Percentiles rank a stretch among this genome's conserved stretches.
Evolutionary conservation across 2,888 invertebrate genomes (phyloP).

Genomic region (Synergus itoensis): DNA sequence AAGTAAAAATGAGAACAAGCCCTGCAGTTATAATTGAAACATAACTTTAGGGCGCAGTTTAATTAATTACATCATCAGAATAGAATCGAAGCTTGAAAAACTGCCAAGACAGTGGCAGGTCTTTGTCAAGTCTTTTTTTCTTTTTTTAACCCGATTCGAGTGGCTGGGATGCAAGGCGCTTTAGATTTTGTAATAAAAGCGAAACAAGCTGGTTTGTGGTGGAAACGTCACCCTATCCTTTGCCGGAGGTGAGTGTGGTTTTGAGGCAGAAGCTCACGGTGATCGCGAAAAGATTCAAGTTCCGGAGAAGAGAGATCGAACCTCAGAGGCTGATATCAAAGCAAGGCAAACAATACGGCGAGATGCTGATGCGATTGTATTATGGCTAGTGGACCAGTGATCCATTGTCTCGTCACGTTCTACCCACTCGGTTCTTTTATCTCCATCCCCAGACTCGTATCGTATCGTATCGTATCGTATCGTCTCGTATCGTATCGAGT

Average conservation of each 20-base stretch:
- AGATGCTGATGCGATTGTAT: constrained; percentile 79
- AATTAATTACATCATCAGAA: background rate
- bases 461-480: constrained; percentile 67
- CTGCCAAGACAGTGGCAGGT: background rate
- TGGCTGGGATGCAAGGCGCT: constrained; percentile 31
- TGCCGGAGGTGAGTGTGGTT: constrained; percentile 38
- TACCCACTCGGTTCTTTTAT: constrained; percentile 77
- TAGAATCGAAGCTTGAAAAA: background rate
- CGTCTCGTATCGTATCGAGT: constrained; percentile 71
- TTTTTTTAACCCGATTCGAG: constrained; percentile 15
- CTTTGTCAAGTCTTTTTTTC: background rate
- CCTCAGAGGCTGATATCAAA: constrained; percentile 72
- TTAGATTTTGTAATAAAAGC: constrained; percentile 41
- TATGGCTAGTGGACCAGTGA: constrained; percentile 75
- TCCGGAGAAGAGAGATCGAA: constrained; percentile 52
- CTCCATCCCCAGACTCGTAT: constrained; percentile 73
- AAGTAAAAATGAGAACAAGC: background rate
- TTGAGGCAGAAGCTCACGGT: constrained; percentile 45
- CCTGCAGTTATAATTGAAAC: background rate
- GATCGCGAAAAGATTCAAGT: constrained; percentile 41
- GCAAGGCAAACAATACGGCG: constrained; percentile 75
- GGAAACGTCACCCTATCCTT: constrained; percentile 33
- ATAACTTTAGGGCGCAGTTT: background rate
- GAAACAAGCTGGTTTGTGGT: constrained; percentile 41
- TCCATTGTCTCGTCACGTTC: constrained; percentile 78